Evolutionary conservation across 2,113 vertebrate species (phyloP), one percentile per base, ranked within the genome.

Genomic region (Salvelinus alpinus): DNA sequence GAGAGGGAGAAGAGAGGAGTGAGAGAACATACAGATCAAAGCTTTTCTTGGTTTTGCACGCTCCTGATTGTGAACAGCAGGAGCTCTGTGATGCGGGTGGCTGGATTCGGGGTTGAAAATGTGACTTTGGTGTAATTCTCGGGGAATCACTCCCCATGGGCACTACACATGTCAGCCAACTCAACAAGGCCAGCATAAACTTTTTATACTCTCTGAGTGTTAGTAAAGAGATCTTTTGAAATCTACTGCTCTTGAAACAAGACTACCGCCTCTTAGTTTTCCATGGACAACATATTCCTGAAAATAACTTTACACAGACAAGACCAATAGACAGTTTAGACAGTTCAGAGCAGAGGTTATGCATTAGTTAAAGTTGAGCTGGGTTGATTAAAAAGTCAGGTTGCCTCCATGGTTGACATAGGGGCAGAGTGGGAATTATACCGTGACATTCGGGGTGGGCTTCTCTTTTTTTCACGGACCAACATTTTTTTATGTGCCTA

Each of bases 81-180:
- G 38, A 79, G 84, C 57, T 27, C 72, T 66, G 76, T 24, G 74
- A 85, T 79, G 85, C 65, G 59, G 83, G 69, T 66, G 4, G 77
- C 85, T 85, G 80, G 83, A 87, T 84, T 84, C 78, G 73, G 65
- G 84, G 78, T 79, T 70, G 48, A 74, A 82, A 78, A 82, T 79
- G 66, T 82, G 79, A 81, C 86, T 88, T 86, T 87, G 80, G 82
- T 88, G 83, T 82, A 75, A 65, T 85, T 83, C 57, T 44, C 73
- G 75, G 79, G 80, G 83, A 81, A 74, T 77, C 79, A 54, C 76
- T 81, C 81, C 88, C 86, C 69, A 54, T 74, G 75, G 76, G 74
- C 74, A 73, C 71, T 71, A 22, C 59, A 59, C 77, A 78, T 70
- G 81, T 74, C 79, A 88, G 71, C 29, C 72, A 73, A 66, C 25